Base-by-base conservation (phyloP, 2,888 invertebrate species). In the Nymphalis c-album region DNA sequence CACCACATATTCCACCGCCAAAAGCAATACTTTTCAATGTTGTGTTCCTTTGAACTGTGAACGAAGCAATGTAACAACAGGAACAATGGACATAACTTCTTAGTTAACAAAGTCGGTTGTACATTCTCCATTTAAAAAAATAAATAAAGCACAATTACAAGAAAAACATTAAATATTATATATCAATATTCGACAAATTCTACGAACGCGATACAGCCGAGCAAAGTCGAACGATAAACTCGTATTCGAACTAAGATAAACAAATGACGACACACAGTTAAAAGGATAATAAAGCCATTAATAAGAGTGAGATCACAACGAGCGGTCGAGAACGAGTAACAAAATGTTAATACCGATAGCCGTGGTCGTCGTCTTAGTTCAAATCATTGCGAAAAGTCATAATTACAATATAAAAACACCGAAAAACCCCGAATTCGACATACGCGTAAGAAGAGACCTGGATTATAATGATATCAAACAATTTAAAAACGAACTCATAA, bases 351-450 rank as follows among this genome's bases (percentile, higher is more conserved):
- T 67, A 26, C 55, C 68, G 0, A 17, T 66, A 10, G 46, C 58
- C 8, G n/a, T 70, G 1, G 18, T 68, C 1, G 70, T 64, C 0
- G 68, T 57, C 2, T 17, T 73, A 2, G 51, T 67, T 35, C 68
- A 68, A 40, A 70, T 70, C 1, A 20, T 72, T 7, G 70, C 72
- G 0, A 70, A 68, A 45, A 70, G n/a, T 26, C 59, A 70, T 18
- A 72, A 72, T 13, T 72, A 66, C 47, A 53, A 70, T 6, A 72
- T 72, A 16, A 68, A 70, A 62, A 17, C 35, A 0, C 8, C 48
- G 6, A 60, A 45, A 40, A 60, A 68, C 35, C 66, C 66, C 18
- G 57, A 72, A 31, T 70, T 72, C 18, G 68, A 68, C 18, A 31
- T 72, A 35, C 64, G 72, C 4, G 72, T 72, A 1, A 64, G 57